Evolutionary conservation across 2,888 invertebrate genomes (phyloP).

Genomic region (Scaptomyza parva): DNA sequence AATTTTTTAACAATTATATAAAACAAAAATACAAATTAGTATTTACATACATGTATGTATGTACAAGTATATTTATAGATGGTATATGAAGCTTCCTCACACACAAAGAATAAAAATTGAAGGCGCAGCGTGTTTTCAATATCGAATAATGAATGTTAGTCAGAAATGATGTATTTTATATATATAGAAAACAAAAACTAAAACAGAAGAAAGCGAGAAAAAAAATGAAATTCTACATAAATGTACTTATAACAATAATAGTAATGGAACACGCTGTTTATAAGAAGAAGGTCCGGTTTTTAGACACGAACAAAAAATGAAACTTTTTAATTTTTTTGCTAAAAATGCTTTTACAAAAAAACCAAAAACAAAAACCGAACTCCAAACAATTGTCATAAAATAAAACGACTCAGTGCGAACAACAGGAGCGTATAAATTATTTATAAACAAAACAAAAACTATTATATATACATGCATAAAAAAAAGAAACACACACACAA

Average conservation of each 20-base stretch:
- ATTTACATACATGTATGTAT: conserved; percentile 53
- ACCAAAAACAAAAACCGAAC: conserved; percentile 22
- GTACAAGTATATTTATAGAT: conserved; percentile 76
- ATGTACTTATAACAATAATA: conserved; percentile 37
- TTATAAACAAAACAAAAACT: conserved; percentile 42
- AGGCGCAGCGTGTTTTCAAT: conserved; percentile 51
- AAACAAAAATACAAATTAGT: conserved; percentile 42
- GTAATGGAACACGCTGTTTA: conserved; percentile 56
- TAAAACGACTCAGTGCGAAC: conserved; percentile 33
- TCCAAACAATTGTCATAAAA: conserved; percentile 46
- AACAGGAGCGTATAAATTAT: conserved; percentile 67
- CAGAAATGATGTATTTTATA: conserved; percentile 75
- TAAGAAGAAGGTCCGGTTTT: conserved; percentile 51
- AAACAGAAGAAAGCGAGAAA: conserved; percentile 21
- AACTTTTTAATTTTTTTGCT: conserved; percentile 80
- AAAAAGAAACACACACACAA: conserved; percentile 22
- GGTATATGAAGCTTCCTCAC: conserved; percentile 77
- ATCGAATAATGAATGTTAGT: conserved; percentile 40
- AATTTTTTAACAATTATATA: conserved; percentile 76
- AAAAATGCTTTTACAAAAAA: conserved; percentile 82
- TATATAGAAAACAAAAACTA: conserved; percentile 58
- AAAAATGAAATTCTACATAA: conserved; percentile 39
- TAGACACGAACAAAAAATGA: conserved; percentile 52
- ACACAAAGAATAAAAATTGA: conserved; percentile 21
- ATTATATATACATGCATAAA: conserved; percentile 32